Evolutionary conservation across 2,113 vertebrate species (phyloP).

Genomic region (Poicephalus gulielmi): DNA sequence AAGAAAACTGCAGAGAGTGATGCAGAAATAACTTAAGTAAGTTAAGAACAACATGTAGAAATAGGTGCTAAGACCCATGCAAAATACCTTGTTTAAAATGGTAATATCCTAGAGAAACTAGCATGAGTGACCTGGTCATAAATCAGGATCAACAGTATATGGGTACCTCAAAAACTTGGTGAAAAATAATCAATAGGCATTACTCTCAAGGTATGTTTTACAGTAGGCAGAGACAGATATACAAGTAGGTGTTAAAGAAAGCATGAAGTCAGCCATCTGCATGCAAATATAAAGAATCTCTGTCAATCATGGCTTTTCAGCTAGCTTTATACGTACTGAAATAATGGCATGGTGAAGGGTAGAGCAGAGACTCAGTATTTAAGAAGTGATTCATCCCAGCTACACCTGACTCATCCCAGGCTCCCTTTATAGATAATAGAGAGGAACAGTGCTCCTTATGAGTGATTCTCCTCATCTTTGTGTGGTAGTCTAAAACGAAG

Average conservation of each 20-base stretch:
- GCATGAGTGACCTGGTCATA: not conserved
- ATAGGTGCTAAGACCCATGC: not conserved
- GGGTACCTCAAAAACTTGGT: not conserved
- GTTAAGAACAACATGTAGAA: not conserved
- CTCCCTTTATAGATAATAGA: not conserved
- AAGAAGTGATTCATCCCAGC: not conserved
- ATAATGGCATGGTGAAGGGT: not conserved
- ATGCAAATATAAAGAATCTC: not conserved
- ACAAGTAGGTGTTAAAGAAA: not conserved
- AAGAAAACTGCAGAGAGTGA: not conserved
- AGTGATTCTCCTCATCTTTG: not conserved
- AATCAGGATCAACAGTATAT: not conserved
- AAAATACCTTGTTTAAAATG: not conserved
- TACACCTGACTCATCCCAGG: not conserved
- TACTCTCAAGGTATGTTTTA: not conserved
- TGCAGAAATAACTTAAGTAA: not conserved
- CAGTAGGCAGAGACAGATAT: not conserved
- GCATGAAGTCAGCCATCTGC: not conserved
- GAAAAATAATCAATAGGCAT: not conserved
- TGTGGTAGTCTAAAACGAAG: not conserved
- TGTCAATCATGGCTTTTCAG: not conserved
- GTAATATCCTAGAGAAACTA: not conserved
- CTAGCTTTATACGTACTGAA: not conserved
- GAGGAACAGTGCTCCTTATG: not conserved
- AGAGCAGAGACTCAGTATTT: not conserved